These are phyloP conservation scores for Clarias magur DNA, from an alignment of 2,113 vertebrate species.

Conservation along the genomic window DNA sequence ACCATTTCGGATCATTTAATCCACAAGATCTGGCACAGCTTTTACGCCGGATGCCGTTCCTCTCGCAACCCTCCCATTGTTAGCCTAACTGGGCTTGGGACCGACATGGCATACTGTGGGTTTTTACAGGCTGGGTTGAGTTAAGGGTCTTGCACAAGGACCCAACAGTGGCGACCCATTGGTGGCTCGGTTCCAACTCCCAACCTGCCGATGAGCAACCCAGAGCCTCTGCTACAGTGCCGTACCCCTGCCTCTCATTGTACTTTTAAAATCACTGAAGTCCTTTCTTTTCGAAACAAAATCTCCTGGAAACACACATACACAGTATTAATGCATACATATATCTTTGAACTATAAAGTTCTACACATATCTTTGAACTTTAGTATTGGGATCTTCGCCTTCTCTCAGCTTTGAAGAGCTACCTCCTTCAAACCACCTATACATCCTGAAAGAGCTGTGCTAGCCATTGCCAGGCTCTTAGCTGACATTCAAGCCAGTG, in stretches of 20 bases:
- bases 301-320: neutral
- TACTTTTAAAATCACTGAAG: neutral
- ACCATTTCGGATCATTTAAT: no score
- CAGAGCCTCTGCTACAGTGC: no score
- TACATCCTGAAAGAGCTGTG: constrained; percentile 48
- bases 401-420: constrained; percentile 59
- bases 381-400: constrained; percentile 31
- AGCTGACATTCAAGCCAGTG: constrained; percentile 61
- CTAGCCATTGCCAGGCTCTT: constrained; percentile 17
- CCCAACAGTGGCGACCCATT: no score
- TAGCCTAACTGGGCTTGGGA: no score
- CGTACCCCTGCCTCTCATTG: neutral
- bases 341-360: constrained; percentile 15
- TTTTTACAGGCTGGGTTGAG: no score
- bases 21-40: no score
- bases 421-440: constrained; percentile 57
- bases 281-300: neutral
- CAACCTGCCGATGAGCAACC: no score
- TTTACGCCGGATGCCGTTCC: no score
- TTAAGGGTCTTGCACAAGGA: no score
- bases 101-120: no score
- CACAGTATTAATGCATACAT: neutral
- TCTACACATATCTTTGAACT: constrained; percentile 13
- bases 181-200: no score
- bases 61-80: no score